Conservation (phyloP, 2,797 vertebrate species). For the Macrochelys suwanniensis region DNA sequence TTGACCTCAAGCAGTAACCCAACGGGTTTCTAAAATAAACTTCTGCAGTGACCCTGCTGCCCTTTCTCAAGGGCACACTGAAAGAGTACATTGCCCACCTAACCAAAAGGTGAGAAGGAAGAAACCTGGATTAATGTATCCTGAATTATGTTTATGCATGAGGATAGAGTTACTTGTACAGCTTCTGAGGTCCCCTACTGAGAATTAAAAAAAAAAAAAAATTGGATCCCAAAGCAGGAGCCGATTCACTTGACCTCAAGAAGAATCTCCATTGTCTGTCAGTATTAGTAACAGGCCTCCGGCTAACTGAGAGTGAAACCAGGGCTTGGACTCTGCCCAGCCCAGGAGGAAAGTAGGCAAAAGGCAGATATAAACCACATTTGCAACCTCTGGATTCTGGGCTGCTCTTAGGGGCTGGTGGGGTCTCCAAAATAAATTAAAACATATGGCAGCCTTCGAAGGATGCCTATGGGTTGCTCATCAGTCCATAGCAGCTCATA, state of each 20-base stretch:
- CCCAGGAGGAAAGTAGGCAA: not conserved
- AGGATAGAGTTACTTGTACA: not conserved
- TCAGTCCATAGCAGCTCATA: not conserved
- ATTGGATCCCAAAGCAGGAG: not conserved
- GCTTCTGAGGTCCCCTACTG: no score
- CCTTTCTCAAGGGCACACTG: not conserved
- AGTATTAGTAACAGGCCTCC: not conserved
- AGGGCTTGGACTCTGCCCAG: not conserved
- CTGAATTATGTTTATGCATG: not conserved
- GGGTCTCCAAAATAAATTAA: no score
- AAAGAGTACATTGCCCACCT: not conserved
- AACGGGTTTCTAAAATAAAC: not conserved
- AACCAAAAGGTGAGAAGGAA: not conserved
- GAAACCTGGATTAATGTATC: not conserved
- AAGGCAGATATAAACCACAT: not conserved
- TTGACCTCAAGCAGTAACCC: not conserved
- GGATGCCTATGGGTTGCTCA: not conserved
- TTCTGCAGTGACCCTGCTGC: not conserved
- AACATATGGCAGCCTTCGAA: fast-evolving
- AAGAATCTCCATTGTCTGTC: not conserved
- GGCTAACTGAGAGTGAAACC: not conserved
- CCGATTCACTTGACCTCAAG: not conserved
- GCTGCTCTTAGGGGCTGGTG: no score
- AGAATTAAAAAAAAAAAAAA: not conserved
- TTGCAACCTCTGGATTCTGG: not conserved